phyloP scores from a whole-genome alignment of 2,797 vertebrate species.

The Rhynchonycteris naso region DNA sequence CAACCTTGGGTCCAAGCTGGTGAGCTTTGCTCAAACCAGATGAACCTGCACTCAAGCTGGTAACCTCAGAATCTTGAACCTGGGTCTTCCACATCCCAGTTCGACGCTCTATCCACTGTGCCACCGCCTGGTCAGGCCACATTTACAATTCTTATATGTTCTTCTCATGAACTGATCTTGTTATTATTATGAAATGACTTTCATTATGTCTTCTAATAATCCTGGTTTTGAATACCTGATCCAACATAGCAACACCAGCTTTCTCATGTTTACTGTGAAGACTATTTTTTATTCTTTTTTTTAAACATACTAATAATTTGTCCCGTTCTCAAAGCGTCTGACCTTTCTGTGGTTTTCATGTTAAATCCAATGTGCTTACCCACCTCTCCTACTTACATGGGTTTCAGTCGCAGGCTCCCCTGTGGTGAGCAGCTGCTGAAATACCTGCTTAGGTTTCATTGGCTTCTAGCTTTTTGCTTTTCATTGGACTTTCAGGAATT shows the following conservation, averaged over 20 bases:
- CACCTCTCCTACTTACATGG: not conserved
- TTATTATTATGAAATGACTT: not conserved
- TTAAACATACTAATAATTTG: not conserved
- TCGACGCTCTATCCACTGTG: too few species aligned
- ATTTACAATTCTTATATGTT: not conserved
- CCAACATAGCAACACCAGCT: not conserved
- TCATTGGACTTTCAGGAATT: not conserved
- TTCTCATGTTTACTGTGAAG: not conserved
- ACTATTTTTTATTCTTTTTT: not conserved
- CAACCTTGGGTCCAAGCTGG: too few species aligned
- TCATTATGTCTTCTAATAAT: not conserved
- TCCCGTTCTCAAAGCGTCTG: not conserved
- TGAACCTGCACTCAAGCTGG: too few species aligned
- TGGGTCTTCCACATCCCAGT: too few species aligned
- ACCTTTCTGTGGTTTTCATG: not conserved
- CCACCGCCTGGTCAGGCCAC: too few species aligned
- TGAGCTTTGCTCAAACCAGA: too few species aligned
- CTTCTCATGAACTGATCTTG: not conserved
- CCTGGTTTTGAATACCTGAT: not conserved
- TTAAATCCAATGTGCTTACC: not conserved
- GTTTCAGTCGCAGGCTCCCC: not conserved
- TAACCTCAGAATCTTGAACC: too few species aligned
- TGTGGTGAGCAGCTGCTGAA: not conserved
- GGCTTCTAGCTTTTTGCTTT: not conserved
- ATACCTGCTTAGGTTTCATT: not conserved